phyloP scores from a whole-genome alignment of 2,888 invertebrate genomes.

The Ophioninae sp. region DNA sequence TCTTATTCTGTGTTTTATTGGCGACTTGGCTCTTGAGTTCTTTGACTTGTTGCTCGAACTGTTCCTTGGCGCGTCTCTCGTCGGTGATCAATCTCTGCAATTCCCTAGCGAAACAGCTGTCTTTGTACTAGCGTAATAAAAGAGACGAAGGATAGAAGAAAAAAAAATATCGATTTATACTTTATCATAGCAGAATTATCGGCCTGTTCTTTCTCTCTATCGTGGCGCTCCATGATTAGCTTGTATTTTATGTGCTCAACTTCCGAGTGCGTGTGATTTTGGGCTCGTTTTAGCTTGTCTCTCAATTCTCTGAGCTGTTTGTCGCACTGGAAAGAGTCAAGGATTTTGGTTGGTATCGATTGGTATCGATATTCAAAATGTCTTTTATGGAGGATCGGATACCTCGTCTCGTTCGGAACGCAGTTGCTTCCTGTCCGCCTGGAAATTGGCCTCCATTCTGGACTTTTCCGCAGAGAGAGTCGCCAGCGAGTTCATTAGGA shows the following conservation, averaged over 20 bases:
- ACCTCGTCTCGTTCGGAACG: constrained; percentile 83
- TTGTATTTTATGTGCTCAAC: constrained; percentile 87
- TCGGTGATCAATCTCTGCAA: constrained; percentile 89
- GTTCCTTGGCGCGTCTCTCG: constrained; percentile 89
- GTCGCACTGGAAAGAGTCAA: constrained; percentile 82
- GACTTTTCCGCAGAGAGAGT: constrained; percentile 92
- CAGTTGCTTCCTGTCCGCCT: constrained; percentile 86
- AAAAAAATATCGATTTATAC: constrained; percentile 75
- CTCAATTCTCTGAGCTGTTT: constrained; percentile 83
- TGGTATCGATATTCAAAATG: not conserved
- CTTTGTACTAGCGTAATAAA: not conserved
- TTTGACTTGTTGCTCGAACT: constrained; percentile 86
- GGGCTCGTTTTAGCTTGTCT: constrained; percentile 84
- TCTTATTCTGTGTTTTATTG: constrained; percentile 78
- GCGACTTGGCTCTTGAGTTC: constrained; percentile 82
- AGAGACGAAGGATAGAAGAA: not conserved
- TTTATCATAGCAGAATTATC: constrained; percentile 90
- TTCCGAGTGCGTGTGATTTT: constrained; percentile 84
- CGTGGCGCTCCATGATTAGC: constrained; percentile 89
- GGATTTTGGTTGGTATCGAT: not conserved
- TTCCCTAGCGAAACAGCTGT: constrained; percentile 82
- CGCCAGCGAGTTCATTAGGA: constrained; percentile 87
- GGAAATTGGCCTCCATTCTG: constrained; percentile 92
- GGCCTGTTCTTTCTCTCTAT: constrained; percentile 90
- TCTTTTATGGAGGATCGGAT: constrained; percentile 10